Percentiles rank a stretch among this genome's conserved stretches.
Conservation (phyloP, 2,797 vertebrate species). For the Masticophis lateralis region DNA sequence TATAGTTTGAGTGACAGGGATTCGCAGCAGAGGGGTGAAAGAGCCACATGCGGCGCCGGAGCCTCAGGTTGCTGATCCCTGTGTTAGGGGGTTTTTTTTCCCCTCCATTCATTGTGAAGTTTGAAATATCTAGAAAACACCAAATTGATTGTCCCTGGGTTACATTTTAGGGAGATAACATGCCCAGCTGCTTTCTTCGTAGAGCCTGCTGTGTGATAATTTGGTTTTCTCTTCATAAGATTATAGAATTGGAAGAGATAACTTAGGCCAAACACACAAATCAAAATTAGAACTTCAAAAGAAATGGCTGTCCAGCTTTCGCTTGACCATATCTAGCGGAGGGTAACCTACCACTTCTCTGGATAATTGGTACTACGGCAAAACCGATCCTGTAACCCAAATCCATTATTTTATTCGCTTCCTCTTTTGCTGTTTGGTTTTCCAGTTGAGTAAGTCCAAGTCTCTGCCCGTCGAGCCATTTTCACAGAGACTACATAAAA, state of each 20-base stretch:
- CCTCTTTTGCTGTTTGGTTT: background rate
- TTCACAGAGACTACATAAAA: background rate
- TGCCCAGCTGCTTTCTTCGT: background rate
- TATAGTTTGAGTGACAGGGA: too few relatives aligned
- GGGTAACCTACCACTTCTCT: background rate
- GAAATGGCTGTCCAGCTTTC: background rate
- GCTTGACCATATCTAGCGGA: background rate
- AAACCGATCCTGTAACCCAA: background rate
- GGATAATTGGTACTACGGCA: background rate
- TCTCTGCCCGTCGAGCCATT: background rate
- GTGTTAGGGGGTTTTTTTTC: rapidly evolving
- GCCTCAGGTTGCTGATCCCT: too few relatives aligned
- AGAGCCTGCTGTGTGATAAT: background rate
- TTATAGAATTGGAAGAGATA: background rate
- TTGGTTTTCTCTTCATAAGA: background rate
- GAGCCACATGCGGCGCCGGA: too few relatives aligned
- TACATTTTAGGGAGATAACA: background rate
- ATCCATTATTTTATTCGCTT: background rate
- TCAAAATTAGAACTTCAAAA: background rate
- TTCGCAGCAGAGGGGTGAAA: too few relatives aligned
- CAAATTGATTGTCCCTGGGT: background rate
- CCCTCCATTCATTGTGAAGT: background rate
- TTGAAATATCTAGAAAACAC: background rate
- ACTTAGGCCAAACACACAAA: background rate
- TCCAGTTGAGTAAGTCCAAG: background rate